Conservation (phyloP, 2,888 invertebrate species). For the Spodoptera exigua region DNA sequence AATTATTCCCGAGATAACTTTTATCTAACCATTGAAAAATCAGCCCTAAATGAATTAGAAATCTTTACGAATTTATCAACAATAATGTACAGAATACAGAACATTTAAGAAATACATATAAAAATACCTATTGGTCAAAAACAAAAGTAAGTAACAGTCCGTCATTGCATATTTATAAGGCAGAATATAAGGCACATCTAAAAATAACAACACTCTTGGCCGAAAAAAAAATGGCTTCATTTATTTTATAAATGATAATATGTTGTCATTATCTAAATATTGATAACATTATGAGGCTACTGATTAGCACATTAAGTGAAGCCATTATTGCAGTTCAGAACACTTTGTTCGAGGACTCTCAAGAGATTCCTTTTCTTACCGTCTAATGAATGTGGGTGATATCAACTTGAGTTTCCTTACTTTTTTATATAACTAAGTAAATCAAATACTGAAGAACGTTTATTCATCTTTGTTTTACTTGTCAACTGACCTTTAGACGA, state of each 20-base stretch:
- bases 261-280: slow-evolving; percentile 20
- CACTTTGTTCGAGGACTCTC: slow-evolving; percentile 23
- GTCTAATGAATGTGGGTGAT: slow-evolving; percentile 8
- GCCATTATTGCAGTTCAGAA: slow-evolving; percentile 16
- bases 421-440: slow-evolving; percentile 9
- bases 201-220: slow-evolving; percentile 16
- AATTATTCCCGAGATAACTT: too few relatives aligned
- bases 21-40: too few relatives aligned
- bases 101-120: too few relatives aligned
- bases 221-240: slow-evolving; percentile 18
- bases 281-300: slow-evolving; percentile 26
- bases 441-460: slow-evolving; percentile 9
- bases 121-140: too few relatives aligned
- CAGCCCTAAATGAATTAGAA: too few relatives aligned
- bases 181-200: background rate
- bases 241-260: slow-evolving; percentile 20
- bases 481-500: slow-evolving; percentile 22
- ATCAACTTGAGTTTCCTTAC: slow-evolving; percentile 6
- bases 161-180: slow-evolving; percentile 11
- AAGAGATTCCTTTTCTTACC: slow-evolving; percentile 14
- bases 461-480: background rate
- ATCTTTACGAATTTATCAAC: too few relatives aligned
- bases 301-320: slow-evolving; percentile 28
- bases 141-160: too few relatives aligned
- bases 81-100: too few relatives aligned